These are phyloP conservation scores for Metellina segmentata DNA, from an alignment of 2,888 invertebrate species.

Conservation along the genomic window DNA sequence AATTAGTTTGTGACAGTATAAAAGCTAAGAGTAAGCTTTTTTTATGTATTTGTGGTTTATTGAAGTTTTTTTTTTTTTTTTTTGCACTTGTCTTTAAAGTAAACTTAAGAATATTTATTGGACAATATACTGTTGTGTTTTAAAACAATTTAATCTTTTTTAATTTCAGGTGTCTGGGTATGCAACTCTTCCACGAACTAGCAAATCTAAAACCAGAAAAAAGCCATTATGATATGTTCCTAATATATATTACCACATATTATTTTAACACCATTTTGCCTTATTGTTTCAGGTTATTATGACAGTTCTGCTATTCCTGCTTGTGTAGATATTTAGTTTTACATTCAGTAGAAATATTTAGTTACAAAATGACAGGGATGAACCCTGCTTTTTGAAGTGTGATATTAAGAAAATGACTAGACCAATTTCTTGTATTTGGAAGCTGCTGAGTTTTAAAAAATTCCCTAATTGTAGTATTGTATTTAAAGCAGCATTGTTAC, in stretches of 20 bases:
- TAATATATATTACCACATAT: slow-evolving; percentile 21
- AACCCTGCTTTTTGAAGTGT: slow-evolving; percentile 39
- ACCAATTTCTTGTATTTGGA: slow-evolving; percentile 16
- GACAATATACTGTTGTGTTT: too few relatives aligned
- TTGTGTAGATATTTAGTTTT: slow-evolving; percentile 56
- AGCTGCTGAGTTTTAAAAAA: slow-evolving; percentile 20
- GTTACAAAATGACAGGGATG: slow-evolving; percentile 38
- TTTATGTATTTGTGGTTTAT: too few relatives aligned
- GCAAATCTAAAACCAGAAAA: slow-evolving; percentile 86
- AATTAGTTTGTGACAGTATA: too few relatives aligned
- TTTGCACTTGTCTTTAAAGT: too few relatives aligned
- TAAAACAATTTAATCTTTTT: slow-evolving; percentile 82
- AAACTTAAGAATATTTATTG: too few relatives aligned
- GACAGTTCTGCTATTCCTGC: slow-evolving; percentile 54
- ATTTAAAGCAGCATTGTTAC: neutral
- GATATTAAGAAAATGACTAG: slow-evolving; percentile 10
- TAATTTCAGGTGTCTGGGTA: slow-evolving; percentile 85
- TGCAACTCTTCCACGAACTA: slow-evolving; percentile 89
- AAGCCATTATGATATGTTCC: slow-evolving; percentile 74
- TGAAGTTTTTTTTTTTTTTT: too few relatives aligned
- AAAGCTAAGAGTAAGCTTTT: too few relatives aligned
- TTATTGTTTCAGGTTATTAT: slow-evolving; percentile 65
- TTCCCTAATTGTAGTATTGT: slow-evolving; percentile 14
- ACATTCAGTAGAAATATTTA: slow-evolving; percentile 6
- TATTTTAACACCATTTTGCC: slow-evolving; percentile 75